Conservation (phyloP, 2,797 vertebrate genomes). For the Cichlasoma orientale region DNA sequence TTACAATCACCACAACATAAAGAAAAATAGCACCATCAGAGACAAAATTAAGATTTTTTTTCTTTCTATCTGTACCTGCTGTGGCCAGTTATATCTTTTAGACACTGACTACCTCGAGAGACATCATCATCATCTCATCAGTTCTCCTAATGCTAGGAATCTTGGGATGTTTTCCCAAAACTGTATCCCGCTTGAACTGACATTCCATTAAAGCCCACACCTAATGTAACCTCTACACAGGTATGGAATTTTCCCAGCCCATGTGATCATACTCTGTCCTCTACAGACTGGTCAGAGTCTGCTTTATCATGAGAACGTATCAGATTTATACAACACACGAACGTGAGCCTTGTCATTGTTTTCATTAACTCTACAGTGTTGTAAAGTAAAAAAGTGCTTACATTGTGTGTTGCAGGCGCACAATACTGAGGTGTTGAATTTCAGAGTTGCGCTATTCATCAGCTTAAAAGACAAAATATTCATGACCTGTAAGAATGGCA, state of each 20-base stretch:
- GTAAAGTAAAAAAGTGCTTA: not conserved
- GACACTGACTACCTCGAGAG: not conserved
- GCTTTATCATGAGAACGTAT: too few relatives aligned
- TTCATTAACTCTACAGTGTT: not conserved
- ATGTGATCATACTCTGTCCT: not conserved
- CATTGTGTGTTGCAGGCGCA: not conserved
- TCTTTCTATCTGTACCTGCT: not conserved
- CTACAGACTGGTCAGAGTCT: not conserved
- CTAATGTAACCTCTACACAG: not conserved
- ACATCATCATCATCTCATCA: not conserved
- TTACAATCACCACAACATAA: not conserved
- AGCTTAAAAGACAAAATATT: not conserved
- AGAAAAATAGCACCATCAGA: constrained; percentile 2
- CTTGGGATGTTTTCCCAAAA: not conserved
- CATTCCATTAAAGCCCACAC: too few relatives aligned
- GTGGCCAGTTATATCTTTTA: not conserved
- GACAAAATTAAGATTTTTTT: not conserved
- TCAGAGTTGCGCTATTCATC: not conserved
- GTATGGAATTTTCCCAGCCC: not conserved
- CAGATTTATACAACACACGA: not conserved
- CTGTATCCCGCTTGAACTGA: not conserved
- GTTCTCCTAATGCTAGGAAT: fast-evolving
- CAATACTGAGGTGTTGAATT: not conserved
- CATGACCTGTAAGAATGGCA: not conserved
- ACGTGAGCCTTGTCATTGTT: not conserved